These are phyloP conservation scores for Leucopternis melanops DNA, from an alignment of 2,113 vertebrate genomes.

Conservation along the genomic window DNA sequence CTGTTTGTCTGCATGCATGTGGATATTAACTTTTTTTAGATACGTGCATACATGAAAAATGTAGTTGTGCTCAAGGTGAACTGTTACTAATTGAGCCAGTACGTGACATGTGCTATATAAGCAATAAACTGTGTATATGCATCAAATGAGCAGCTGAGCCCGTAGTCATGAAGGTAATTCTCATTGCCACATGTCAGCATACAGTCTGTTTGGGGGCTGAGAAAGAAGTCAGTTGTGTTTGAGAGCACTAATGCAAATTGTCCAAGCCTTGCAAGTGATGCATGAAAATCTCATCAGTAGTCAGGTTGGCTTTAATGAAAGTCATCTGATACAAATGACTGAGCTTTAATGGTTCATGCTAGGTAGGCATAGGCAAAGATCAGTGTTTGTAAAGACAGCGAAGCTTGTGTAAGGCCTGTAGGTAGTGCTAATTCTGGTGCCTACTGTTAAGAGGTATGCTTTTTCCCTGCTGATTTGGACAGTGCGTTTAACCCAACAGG, in stretches of 20 bases:
- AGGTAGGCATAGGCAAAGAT: background rate
- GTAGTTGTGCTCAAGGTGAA: background rate
- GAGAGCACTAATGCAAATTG: background rate
- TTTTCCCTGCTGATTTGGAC: background rate
- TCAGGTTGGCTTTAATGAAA: background rate
- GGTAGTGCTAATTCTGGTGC: background rate
- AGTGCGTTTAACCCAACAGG: background rate
- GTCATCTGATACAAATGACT: background rate
- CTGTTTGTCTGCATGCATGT: background rate
- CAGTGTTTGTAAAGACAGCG: background rate
- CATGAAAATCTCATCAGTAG: background rate
- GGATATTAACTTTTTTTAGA: background rate
- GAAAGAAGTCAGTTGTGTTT: background rate
- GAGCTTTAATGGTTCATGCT: background rate
- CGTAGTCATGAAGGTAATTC: background rate
- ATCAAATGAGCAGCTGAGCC: background rate
- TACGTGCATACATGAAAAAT: background rate
- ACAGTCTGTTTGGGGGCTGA: background rate
- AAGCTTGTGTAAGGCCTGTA: background rate
- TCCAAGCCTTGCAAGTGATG: background rate
- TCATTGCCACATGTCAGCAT: background rate
- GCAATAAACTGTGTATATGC: background rate
- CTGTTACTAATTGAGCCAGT: background rate
- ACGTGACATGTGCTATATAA: background rate
- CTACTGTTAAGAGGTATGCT: fast-evolving